phyloP scores from a whole-genome alignment of 2,888 invertebrate species.

The Agriopis aurantiaria region DNA sequence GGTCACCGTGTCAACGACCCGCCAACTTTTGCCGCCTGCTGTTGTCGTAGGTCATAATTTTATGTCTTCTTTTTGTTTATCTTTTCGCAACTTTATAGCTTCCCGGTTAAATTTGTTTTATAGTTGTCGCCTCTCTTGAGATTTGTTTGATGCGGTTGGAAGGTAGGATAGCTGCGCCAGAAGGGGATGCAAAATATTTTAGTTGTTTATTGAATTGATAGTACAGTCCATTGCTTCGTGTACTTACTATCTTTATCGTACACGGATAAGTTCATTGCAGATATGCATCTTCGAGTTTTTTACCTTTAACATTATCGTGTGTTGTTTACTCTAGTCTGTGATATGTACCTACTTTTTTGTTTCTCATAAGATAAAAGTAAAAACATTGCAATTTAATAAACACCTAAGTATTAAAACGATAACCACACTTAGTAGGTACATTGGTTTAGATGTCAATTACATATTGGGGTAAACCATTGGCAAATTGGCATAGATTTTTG shows the following conservation, averaged over 20 bases:
- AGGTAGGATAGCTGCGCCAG: conserved; percentile 1
- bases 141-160: conserved; percentile 14
- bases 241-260: conserved; percentile 12
- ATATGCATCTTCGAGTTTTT: not conserved
- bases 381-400: not conserved
- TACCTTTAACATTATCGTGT: not conserved
- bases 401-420: not conserved
- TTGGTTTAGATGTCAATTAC: not conserved
- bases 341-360: not conserved
- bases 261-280: conserved; percentile 17
- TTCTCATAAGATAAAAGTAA: not conserved
- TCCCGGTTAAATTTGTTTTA: conserved; percentile 72
- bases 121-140: conserved; percentile 44
- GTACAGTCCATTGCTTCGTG: conserved; percentile 12
- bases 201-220: conserved; percentile 30
- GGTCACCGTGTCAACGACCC: conserved; percentile 85
- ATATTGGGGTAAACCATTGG: not conserved
- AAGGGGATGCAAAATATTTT: conserved; percentile 24
- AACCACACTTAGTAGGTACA: not conserved
- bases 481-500: not conserved
- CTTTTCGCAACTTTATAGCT: conserved; percentile 84
- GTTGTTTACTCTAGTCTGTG: conserved; percentile 11
- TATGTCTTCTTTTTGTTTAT: conserved; percentile 87
- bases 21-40: conserved; percentile 85
- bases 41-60: conserved; percentile 87